These are phyloP conservation scores for Caenorhabditis briggsae DNA, from an alignment of 1,140 invertebrate species.

Conservation along the genomic window DNA sequence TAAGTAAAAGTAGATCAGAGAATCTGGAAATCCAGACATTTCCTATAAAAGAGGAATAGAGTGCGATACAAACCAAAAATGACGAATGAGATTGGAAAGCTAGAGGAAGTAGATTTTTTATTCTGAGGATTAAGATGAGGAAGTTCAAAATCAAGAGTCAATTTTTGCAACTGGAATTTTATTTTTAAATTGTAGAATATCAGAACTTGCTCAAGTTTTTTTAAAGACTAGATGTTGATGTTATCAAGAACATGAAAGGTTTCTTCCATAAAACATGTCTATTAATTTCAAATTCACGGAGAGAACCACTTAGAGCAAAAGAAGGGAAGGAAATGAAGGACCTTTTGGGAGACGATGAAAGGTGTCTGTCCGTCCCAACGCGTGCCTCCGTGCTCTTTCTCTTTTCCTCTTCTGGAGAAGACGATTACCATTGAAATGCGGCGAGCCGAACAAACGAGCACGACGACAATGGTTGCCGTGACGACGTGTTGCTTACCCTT, in stretches of 20 bases:
- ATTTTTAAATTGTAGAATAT: no score
- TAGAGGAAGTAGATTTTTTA: constrained; percentile 4
- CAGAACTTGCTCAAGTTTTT: background rate
- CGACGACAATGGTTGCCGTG: constrained; percentile 47
- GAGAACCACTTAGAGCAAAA: background rate
- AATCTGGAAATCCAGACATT: background rate
- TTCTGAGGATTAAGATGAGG: background rate
- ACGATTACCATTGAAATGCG: constrained; percentile 56
- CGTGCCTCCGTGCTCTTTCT: constrained; percentile 46
- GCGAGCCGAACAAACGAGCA: constrained; percentile 36
- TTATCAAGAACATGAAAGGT: constrained; percentile 1
- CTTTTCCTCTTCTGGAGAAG: background rate
- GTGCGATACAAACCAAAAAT: constrained; percentile 6
- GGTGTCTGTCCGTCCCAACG: constrained; percentile 42
- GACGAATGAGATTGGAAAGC: background rate
- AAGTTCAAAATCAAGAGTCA: no score
- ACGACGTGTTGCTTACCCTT: constrained; percentile 51
- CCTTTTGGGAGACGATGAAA: background rate
- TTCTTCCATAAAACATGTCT: constrained; percentile 22
- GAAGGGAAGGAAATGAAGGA: constrained; percentile 5
- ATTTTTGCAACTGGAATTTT: no score
- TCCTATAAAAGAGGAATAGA: background rate
- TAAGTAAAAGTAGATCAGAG: background rate
- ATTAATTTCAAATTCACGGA: constrained; percentile 8
- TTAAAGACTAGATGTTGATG: background rate